A percentile compares a stretch with the other conserved stretches of the same genome.
phyloP scores from a whole-genome alignment of 2,888 invertebrate genomes.

The Tachina grossa region DNA sequence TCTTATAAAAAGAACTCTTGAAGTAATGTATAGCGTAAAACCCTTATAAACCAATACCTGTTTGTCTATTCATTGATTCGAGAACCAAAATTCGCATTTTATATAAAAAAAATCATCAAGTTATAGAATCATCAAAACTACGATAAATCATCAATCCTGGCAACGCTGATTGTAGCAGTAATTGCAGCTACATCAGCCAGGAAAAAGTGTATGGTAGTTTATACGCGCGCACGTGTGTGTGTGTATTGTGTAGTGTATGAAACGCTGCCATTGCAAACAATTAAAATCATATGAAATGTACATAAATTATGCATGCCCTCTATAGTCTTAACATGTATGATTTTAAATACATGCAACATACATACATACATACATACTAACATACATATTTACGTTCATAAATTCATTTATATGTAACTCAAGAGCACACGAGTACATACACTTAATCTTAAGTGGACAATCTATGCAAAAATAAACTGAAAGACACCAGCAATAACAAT shows the following conservation, averaged over 20 bases:
- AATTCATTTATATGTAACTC: constrained; percentile 26
- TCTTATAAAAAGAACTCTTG: too few relatives aligned
- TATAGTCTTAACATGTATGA: constrained; percentile 39
- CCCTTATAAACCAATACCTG: too few relatives aligned
- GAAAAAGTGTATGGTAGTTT: constrained; percentile 20
- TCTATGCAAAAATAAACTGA: constrained; percentile 79
- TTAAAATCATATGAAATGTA: constrained; percentile 82
- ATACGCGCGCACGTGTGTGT: constrained; percentile 21
- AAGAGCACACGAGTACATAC: constrained; percentile 65
- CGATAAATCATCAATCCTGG: too few relatives aligned
- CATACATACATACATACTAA: constrained; percentile 8
- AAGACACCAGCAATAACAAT: constrained; percentile 6
- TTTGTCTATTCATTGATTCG: too few relatives aligned
- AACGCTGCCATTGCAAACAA: constrained; percentile 81
- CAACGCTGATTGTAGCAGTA: background rate
- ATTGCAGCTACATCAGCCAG: constrained; percentile 11
- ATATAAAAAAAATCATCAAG: too few relatives aligned
- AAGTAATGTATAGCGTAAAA: too few relatives aligned
- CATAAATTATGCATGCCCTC: constrained; percentile 81
- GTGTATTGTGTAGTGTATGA: constrained; percentile 62
- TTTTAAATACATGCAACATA: background rate
- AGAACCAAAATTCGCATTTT: too few relatives aligned
- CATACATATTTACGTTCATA: background rate
- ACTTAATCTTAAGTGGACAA: constrained; percentile 82
- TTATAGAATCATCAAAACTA: too few relatives aligned